Evolutionary conservation across 2,797 vertebrate genomes (phyloP).

Genomic region (Mareca strepera): DNA sequence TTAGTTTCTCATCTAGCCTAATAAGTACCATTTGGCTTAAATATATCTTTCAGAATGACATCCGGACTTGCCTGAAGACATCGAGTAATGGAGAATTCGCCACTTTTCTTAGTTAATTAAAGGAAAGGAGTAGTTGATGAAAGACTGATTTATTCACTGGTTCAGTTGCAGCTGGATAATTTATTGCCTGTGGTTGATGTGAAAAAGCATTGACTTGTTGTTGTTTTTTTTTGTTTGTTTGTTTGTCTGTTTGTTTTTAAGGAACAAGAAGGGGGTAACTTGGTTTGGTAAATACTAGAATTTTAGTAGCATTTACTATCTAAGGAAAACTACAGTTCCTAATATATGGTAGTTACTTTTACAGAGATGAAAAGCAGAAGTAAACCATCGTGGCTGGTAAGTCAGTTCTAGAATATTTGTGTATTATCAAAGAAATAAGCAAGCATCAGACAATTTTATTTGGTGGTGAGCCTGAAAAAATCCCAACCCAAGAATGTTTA

Average conservation of each 20-base stretch:
- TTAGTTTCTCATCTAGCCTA: background rate
- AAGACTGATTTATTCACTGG: conserved; percentile 31
- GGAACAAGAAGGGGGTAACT: background rate
- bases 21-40: conserved; percentile 8
- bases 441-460: background rate
- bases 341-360: background rate
- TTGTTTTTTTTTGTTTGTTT: background rate
- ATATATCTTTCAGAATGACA: conserved; percentile 21
- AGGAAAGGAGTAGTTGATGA: conserved; percentile 10
- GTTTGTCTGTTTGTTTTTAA: background rate
- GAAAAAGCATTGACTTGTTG: background rate
- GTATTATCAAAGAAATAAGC: background rate
- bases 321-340: background rate
- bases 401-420: background rate
- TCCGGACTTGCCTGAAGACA: conserved; percentile 19
- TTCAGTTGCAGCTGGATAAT: conserved; percentile 2
- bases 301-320: background rate
- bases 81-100: background rate
- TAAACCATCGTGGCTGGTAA: background rate
- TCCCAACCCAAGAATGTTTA: background rate
- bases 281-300: background rate
- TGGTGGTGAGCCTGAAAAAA: background rate
- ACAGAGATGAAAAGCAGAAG: background rate
- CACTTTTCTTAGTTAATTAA: background rate
- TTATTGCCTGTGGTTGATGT: background rate